phyloP scores from a whole-genome alignment of 2,888 invertebrate genomes.

The Eupithecia dodoneata region DNA sequence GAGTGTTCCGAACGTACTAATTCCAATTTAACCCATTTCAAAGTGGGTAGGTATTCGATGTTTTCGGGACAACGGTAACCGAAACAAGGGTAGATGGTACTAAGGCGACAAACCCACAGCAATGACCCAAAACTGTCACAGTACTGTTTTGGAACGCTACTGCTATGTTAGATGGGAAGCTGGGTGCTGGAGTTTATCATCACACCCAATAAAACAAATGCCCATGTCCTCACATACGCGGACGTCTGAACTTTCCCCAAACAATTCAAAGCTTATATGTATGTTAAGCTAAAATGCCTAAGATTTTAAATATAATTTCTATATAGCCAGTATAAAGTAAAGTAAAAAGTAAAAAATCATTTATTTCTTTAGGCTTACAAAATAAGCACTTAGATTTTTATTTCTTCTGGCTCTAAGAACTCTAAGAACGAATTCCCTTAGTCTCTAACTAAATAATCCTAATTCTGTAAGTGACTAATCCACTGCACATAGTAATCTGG shows the following conservation, averaged over 20 bases:
- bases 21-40: constrained; percentile 30
- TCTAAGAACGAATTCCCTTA: not conserved
- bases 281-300: not conserved
- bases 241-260: too few relatives aligned
- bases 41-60: constrained; percentile 14
- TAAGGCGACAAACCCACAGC: constrained; percentile 16
- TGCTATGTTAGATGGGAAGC: constrained; percentile 3
- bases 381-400: too few relatives aligned
- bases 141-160: constrained; percentile 7
- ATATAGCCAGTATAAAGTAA: not conserved
- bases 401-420: not conserved
- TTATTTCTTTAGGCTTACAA: too few relatives aligned
- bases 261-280: too few relatives aligned
- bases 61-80: constrained; percentile 31
- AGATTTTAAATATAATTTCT: not conserved
- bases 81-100: constrained; percentile 33
- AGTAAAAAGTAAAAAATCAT: too few relatives aligned
- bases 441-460: not conserved
- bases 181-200: not conserved
- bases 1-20: constrained; percentile 11
- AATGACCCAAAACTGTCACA: constrained; percentile 44
- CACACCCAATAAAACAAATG: not conserved
- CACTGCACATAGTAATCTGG: too few relatives aligned
- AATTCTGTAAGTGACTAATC: not conserved
- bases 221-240: too few relatives aligned